phyloP scores from a whole-genome alignment of 2,113 vertebrate species.

The Microcebus ravelobensis region DNA sequence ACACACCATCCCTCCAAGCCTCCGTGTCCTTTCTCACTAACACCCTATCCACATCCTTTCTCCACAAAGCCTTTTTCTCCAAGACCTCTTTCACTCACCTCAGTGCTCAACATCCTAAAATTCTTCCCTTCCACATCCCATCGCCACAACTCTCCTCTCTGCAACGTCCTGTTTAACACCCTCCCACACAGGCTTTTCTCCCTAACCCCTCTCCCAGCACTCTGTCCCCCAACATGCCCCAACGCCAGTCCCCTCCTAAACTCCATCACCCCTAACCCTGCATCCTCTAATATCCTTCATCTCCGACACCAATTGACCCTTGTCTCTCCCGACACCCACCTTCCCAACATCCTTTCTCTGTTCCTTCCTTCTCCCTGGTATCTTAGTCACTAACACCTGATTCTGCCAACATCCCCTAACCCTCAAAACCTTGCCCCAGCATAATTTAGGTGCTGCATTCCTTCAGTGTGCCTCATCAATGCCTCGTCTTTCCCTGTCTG shows the following conservation, averaged over 20 bases:
- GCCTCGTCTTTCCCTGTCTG: neutral
- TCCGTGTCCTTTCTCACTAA: neutral
- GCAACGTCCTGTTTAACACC: neutral
- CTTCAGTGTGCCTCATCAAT: neutral
- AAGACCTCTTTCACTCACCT: neutral
- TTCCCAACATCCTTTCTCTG: neutral
- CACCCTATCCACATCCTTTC: neutral
- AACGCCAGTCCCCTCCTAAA: neutral
- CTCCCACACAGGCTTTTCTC: neutral
- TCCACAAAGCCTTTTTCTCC: neutral
- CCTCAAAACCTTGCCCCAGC: neutral
- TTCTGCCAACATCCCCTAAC: neutral
- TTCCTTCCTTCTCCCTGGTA: accelerated
- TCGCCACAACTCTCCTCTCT: neutral
- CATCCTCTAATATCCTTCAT: neutral
- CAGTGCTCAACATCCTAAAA: neutral
- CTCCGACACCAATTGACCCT: neutral
- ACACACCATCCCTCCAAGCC: neutral
- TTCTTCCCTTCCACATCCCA: neutral
- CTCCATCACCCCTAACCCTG: accelerated
- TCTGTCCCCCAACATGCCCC: neutral
- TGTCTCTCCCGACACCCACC: neutral
- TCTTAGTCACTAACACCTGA: neutral
- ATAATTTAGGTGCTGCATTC: accelerated
- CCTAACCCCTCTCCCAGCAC: neutral